phyloP scores from a whole-genome alignment of 2,113 vertebrate genomes.

The Brachyistius frenatus region DNA sequence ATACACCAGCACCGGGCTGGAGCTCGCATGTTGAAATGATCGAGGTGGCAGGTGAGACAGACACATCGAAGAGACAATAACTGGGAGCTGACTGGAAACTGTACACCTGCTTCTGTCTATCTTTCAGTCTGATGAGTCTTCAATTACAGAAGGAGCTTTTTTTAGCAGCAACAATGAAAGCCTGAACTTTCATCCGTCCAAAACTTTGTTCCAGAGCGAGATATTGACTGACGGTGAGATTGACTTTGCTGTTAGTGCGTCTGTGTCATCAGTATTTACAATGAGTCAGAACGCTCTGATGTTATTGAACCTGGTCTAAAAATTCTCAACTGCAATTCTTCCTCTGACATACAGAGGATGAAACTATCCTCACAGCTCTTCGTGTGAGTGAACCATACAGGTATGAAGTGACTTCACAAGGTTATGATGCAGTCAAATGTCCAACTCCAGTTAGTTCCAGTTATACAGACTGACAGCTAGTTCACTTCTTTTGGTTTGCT shows the following conservation, averaged over 20 bases:
- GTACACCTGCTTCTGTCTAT: conserved; percentile 7
- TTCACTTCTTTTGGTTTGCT: no score
- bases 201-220: background rate
- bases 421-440: no score
- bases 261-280: background rate
- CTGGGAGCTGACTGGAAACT: background rate
- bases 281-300: no score
- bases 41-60: conserved; percentile 19
- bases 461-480: no score
- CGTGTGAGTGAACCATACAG: no score
- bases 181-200: background rate
- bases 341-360: no score
- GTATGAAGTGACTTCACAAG: no score
- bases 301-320: no score
- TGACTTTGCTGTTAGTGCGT: background rate
- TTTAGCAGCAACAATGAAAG: background rate
- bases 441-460: no score
- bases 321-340: no score
- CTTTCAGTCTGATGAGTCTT: background rate
- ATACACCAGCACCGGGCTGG: conserved; percentile 8
- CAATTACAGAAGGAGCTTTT: background rate
- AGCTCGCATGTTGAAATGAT: conserved; percentile 39
- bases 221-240: background rate
- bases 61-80: conserved; percentile 18
- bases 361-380: no score